Conservation (phyloP, 2,113 vertebrate genomes). For the Lates calcarifer region DNA sequence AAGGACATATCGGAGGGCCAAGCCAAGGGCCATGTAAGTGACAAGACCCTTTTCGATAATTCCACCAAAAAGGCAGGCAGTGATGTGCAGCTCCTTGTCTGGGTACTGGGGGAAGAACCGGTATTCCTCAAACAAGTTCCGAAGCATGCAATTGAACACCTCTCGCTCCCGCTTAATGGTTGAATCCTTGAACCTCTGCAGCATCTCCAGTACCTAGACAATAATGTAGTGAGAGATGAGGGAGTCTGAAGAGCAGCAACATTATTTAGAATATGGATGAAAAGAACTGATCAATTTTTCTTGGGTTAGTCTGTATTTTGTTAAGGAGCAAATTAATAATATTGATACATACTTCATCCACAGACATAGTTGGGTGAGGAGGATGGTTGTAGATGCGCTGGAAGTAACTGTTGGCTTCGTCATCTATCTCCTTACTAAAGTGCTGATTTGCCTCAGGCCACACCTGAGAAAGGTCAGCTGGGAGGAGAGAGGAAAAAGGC, state of each 20-base stretch:
- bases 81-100: conserved; percentile 99
- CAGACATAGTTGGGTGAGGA: conserved; percentile 99
- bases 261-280: not conserved
- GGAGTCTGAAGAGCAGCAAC: not conserved
- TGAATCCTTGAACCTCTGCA: conserved; percentile 99
- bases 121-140: conserved; percentile 98
- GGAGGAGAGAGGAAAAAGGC: not conserved
- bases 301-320: not conserved
- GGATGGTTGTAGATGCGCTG: conserved; percentile 99
- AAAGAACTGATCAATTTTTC: not conserved
- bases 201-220: conserved; percentile 93
- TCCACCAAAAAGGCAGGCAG: conserved; percentile 97
- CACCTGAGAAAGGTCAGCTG: conserved; percentile 99
- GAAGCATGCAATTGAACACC: conserved; percentile 99
- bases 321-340: not conserved
- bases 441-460: conserved; percentile 99
- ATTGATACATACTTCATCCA: conserved; percentile 91
- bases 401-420: conserved; percentile 99
- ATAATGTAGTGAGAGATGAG: not conserved
- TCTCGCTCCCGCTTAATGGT: conserved; percentile 97
- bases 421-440: conserved; percentile 99
- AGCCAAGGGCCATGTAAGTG: conserved; percentile 97
- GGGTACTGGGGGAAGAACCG: conserved; percentile 99
- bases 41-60: conserved; percentile 99
- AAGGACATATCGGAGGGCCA: conserved; percentile 97